These are phyloP conservation scores for Cryptoprocta ferox DNA, from an alignment of 2,797 vertebrate species.

Conservation along the genomic window DNA sequence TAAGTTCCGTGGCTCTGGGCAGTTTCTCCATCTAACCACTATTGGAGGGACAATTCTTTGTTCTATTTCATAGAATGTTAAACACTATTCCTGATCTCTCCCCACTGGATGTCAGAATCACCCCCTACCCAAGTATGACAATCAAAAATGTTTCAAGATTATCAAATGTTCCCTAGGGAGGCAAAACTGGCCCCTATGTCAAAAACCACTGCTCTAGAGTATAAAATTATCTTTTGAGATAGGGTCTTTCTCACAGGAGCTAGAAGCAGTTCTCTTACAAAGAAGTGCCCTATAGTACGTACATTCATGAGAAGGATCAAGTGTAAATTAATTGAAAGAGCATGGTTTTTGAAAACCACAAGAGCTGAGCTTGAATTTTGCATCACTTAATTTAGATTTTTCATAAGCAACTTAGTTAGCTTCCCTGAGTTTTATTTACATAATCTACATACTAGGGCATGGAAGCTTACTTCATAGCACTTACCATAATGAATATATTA, in stretches of 20 bases:
- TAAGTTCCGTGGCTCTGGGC: neutral
- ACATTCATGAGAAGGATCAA: neutral
- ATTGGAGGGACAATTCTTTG: neutral
- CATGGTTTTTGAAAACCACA: neutral
- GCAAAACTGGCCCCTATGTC: neutral
- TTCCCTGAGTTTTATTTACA: neutral
- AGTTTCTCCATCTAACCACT: neutral
- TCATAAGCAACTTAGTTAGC: neutral
- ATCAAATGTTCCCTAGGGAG: neutral
- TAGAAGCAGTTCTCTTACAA: neutral
- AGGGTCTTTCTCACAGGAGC: neutral
- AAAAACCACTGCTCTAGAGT: neutral
- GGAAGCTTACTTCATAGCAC: neutral
- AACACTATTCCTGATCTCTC: neutral
- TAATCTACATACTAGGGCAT: neutral
- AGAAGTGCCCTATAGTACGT: neutral
- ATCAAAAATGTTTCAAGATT: neutral
- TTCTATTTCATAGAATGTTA: neutral
- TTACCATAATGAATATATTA: neutral
- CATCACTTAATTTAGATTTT: constrained; percentile 23
- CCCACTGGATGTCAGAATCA: neutral
- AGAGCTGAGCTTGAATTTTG: constrained; percentile 6
- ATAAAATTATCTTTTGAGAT: neutral
- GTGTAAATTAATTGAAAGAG: neutral
- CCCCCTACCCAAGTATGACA: neutral